These are phyloP conservation scores for Silurus meridionalis DNA, from an alignment of 2,113 vertebrate genomes.

Conservation along the genomic window DNA sequence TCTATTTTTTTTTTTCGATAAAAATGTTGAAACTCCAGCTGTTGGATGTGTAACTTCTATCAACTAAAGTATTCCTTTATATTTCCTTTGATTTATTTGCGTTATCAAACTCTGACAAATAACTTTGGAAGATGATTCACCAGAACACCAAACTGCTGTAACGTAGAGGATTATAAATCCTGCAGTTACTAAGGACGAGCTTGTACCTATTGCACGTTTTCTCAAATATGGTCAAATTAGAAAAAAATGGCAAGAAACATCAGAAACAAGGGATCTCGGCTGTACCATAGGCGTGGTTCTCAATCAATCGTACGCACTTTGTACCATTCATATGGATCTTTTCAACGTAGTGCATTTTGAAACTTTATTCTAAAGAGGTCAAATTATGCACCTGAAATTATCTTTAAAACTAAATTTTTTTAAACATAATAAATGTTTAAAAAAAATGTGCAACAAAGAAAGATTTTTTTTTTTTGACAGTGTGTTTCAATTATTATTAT, in stretches of 20 bases:
- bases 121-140: neutral
- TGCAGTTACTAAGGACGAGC: slow-evolving; percentile 1
- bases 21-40: neutral
- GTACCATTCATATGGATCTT: neutral
- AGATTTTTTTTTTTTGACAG: neutral
- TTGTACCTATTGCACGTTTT: slow-evolving; percentile 4
- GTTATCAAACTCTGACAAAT: neutral
- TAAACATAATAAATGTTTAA: neutral
- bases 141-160: neutral
- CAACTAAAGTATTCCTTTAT: neutral
- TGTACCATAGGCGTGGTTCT: neutral
- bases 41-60: no score
- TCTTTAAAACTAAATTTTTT: neutral
- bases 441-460: neutral
- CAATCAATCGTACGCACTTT: neutral
- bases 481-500: neutral
- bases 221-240: neutral
- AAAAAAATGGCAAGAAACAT: neutral
- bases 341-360: neutral
- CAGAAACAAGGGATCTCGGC: neutral
- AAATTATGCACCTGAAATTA: neutral
- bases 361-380: neutral
- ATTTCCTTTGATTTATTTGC: neutral
- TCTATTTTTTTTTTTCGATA: neutral
- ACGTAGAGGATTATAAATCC: neutral